Base-by-base conservation (phyloP, 2,797 vertebrate genomes). In the Cottoperca gobio region DNA sequence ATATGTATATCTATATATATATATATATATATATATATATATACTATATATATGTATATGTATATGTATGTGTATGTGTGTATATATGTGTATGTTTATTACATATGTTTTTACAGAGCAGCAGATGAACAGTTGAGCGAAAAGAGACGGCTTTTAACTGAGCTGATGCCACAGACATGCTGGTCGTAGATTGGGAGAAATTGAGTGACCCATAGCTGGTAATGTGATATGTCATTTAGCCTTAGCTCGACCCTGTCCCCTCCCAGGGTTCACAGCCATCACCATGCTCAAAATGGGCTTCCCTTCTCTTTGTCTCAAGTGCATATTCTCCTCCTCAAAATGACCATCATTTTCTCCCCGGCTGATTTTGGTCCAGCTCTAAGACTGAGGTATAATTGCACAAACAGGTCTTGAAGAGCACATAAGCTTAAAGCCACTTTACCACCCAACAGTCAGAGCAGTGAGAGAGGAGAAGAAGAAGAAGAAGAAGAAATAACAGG, bases 361-460 rank as follows among this genome's bases (percentile, higher is more conserved):
- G 78, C 88, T 91, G 84, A 90, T 92, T 91, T 91, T 92, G 84
- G 83, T 81, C 82, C 75, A 72, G 75, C 84, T 91, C 89, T 87
- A 86, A 86, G 87, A 92, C 87, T 80, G 88, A 84, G 87, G 78
- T 88, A 94, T 95, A 95, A 95, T 95, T 95, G 93, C 91, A 89
- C 89, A 91, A 90, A 91, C 89, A 92, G 79, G 81, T 84, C 88
- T 79, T 92, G 93, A 94, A 92, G 93, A 94, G 88, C 90, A 91
- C 93, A 94, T 94, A 88, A 94, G 90, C 88, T 92, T 91, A 92
- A 90, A 94, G 89, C 87, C 92, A 93, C 93, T 94, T 93, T 92
- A 88, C 91, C 87, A 90, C 79, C 77, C 86, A 92, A 91, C 89
- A 89, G 89, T 84, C 86, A 64, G 84, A 70, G 84, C 80, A 88